These are phyloP conservation scores for Zaprionus nigranus DNA, from an alignment of 1,140 invertebrate genomes.

Conservation along the genomic window DNA sequence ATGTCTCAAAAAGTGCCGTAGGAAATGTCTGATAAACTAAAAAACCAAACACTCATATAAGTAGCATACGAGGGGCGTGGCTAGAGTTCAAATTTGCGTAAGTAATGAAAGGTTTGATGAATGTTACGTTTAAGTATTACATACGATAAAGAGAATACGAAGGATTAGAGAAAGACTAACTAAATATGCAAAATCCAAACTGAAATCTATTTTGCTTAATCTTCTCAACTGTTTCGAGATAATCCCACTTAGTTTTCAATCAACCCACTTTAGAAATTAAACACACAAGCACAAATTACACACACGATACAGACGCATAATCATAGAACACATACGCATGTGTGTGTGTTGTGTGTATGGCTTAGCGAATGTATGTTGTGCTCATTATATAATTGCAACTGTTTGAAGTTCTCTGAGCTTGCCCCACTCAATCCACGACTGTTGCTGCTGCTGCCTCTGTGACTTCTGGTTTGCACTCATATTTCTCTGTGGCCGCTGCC, in stretches of 20 bases:
- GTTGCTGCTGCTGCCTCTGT: neutral
- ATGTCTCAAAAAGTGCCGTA: constrained; percentile 62
- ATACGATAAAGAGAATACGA: neutral
- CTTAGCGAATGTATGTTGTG: constrained; percentile 46
- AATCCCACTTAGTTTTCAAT: constrained; percentile 2
- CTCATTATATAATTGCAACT: constrained; percentile 79
- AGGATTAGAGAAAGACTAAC: neutral
- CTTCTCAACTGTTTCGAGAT: neutral
- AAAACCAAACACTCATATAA: constrained; percentile 47
- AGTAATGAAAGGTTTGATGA: too few species aligned
- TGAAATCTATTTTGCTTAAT: neutral
- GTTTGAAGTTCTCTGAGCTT: constrained; percentile 66
- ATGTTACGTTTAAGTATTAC: too few species aligned
- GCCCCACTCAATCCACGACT: neutral
- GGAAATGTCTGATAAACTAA: constrained; percentile 76
- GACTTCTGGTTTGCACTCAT: constrained; percentile 22
- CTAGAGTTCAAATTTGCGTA: constrained; percentile 3
- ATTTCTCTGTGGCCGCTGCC: constrained; percentile 31
- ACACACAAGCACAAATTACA: constrained; percentile 16
- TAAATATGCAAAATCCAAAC: neutral
- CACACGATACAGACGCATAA: constrained; percentile 20
- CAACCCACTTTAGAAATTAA: constrained; percentile 41
- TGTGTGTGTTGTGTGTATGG: constrained; percentile 27
- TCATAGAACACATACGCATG: constrained; percentile 20
- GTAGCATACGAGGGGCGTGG: constrained; percentile 25